Base-by-base conservation (phyloP, 1,140 invertebrate genomes). In the Palaemon carinicauda region DNA sequence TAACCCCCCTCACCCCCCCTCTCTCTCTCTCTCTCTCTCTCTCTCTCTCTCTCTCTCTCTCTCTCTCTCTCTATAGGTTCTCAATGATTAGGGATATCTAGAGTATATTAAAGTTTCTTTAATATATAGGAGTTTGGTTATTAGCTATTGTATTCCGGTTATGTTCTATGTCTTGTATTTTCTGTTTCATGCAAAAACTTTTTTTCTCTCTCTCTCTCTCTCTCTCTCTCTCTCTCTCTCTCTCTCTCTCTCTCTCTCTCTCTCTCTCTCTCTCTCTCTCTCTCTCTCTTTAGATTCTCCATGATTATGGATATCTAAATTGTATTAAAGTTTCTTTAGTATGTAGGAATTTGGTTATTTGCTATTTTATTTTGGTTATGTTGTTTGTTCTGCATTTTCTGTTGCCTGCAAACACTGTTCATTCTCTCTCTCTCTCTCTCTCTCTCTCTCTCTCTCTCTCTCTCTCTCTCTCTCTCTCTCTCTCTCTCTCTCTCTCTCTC, bases 201-300 rank as follows among this genome's bases (percentile, higher is more conserved):
- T 51, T n/a, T 54, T 51, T 79, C 77, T 79, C 77, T 79, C 77
- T 79, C 77, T 79, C 77, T 79, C 77, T 79, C 77, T 79, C 77
- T 79, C 77, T 79, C 77, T 79, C 77, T 79, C 51, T 53, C 41
- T 52, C 41, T 79, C 41, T 24, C 77, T 79, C 77, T 52, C 53
- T 60, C 54, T 56, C 27, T 31, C 24, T 41, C 31, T 33, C 31
- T 21, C 29, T 74, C 9, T 74, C 15, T 7, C 27, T 74, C 29
- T 74, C 24, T 10, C 31, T 21, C 12, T 74, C 24, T 21, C 31
- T 21, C 51, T 21, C 27, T 21, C 21, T 21, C 50, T 41, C 29
- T 41, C 50, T 41, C n/a, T 12, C 71, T 74, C 1, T 12, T 4
- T 14, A 14, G 27, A 21, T 21, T n/a, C n/a, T n/a, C n/a, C n/a